Percentiles rank a stretch among this genome's conserved stretches.
phyloP scores from a whole-genome alignment of 64 coral and sea anemone genomes.

The Montipora cactus region DNA sequence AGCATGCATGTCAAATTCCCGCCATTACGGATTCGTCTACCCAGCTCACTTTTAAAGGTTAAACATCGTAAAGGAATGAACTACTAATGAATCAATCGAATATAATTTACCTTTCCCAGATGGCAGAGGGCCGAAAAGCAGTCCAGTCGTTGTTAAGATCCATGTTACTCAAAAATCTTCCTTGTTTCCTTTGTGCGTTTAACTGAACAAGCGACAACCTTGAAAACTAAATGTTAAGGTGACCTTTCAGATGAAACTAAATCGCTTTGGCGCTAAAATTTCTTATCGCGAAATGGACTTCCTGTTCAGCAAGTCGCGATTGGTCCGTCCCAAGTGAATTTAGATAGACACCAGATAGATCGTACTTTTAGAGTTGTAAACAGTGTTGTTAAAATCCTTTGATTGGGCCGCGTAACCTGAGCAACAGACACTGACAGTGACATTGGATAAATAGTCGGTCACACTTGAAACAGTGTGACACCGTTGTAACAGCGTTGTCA shows the following conservation, averaged over 20 bases:
- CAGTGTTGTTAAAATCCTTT: not conserved
- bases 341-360: conserved; percentile 40
- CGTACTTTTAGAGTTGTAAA: conserved; percentile 38
- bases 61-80: not conserved
- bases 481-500: not conserved
- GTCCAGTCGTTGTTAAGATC: too few relatives aligned
- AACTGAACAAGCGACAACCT: too few relatives aligned
- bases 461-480: conserved; percentile 28
- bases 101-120: conserved; percentile 13
- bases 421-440: not conserved
- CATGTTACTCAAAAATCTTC: too few relatives aligned
- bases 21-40: too few relatives aligned
- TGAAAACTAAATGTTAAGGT: not conserved
- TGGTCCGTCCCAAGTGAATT: conserved; percentile 16
- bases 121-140: not conserved
- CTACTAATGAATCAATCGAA: not conserved
- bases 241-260: not conserved
- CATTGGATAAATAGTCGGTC: not conserved
- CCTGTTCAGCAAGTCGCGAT: not conserved
- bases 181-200: too few relatives aligned
- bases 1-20: too few relatives aligned
- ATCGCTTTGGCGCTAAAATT: not conserved
- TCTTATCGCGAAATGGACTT: conserved; percentile 11
- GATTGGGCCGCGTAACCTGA: conserved; percentile 12
- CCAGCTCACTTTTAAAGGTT: too few relatives aligned